Evolutionary conservation across 2,888 invertebrate genomes (phyloP).

Genomic region (Leucophora obtusa): DNA sequence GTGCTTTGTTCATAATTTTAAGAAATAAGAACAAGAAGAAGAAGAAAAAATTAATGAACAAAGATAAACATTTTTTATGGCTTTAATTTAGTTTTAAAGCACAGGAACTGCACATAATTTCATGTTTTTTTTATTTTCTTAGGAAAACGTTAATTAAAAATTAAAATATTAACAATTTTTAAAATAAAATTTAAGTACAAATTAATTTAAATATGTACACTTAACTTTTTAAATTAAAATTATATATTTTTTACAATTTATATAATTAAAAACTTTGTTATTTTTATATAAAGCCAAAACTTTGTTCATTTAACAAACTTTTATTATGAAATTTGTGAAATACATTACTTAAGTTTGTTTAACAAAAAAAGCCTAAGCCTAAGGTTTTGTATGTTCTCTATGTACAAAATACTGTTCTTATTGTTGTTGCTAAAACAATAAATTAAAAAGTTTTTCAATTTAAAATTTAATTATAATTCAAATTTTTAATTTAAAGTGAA

Average conservation of each 20-base stretch:
- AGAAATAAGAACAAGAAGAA: background rate
- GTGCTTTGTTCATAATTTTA: slow-evolving; percentile 38
- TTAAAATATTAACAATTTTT: background rate
- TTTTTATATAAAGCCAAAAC: background rate
- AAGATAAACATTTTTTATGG: slow-evolving; percentile 43
- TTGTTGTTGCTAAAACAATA: no score
- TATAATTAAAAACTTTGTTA: slow-evolving; percentile 24
- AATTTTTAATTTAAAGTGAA: background rate
- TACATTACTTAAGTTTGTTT: background rate
- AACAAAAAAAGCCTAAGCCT: slow-evolving; percentile 11
- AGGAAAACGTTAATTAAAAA: slow-evolving; percentile 43
- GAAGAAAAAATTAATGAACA: slow-evolving; percentile 37
- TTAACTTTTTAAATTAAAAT: background rate
- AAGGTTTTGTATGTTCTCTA: background rate
- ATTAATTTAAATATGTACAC: background rate
- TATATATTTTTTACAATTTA: slow-evolving; percentile 7
- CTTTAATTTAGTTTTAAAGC: slow-evolving; percentile 55
- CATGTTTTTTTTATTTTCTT: slow-evolving; percentile 30
- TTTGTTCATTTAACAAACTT: slow-evolving; percentile 28
- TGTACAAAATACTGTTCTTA: background rate
- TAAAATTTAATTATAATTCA: background rate
- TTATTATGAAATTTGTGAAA: background rate
- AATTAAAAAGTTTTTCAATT: background rate
- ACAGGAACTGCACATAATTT: slow-evolving; percentile 49
- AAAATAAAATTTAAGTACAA: no score